Evolutionary conservation across 2,888 invertebrate species (phyloP), one percentile per base, ranked within the genome.

Genomic region (Ophion costatus): DNA sequence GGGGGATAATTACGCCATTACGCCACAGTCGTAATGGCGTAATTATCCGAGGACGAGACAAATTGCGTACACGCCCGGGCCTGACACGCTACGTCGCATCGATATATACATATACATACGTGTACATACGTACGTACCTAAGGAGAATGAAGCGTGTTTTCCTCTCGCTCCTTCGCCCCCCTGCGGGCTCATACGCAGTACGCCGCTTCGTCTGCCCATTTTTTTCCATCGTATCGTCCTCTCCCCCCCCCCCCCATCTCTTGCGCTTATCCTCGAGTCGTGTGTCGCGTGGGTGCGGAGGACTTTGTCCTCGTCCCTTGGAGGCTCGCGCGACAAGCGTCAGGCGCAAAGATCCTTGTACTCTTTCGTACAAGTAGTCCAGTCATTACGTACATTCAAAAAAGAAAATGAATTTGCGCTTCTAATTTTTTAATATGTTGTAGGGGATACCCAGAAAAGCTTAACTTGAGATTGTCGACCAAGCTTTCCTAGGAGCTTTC

Each of bases 31-130:
- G 91, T 92, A 92, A 92, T 92, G 91, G 90, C 88, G 92, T 92
- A 92, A 92, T 92, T 92, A 92, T 91, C 92, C 90, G 89, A 87
- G 90, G 89, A 91, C 89, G 92, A 92, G 92, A 92, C 92, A 92
- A 92, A 92, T 92, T 91, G 92, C 90, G 88, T 92, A 92, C 92
- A 92, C 92, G 91, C 89, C 91, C 88, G 90, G 86, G 80, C 89
- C 87, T 89, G 91, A 91, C 91, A 90, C 89, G 90, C 89, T 88
- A 90, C 81, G 85, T 82, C 70, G 78, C 77, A 70, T 76, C 74
- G 82, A 51, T 51, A 33, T n/a, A 33, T 33, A 76, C 4, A 38
- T 3, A 45, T 29, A n/a, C 22, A 24, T n/a, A 24, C n/a, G n/a
- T 33, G 11, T 57, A 17, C 33, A 61, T 42, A 42, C 9, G 56